Base-by-base conservation (phyloP, 37 sponge, comb jelly and placozoan genomes). In the Petrosia ficiformis region DNA sequence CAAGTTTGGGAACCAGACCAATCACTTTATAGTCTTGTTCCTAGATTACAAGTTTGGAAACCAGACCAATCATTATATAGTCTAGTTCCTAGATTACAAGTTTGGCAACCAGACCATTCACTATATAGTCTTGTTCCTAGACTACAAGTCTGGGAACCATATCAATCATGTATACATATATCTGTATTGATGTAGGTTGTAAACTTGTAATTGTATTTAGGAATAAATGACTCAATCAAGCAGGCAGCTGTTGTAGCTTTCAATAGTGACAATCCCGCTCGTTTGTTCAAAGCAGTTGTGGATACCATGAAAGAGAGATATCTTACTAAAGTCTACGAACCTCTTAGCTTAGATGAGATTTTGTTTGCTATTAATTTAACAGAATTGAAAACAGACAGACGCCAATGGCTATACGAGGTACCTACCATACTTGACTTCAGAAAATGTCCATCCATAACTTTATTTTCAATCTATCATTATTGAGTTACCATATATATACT, bases 281-380 rank as follows among this genome's bases (percentile, higher is more conserved):
- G 87, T 5, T 16, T 81, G 28, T 78, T 87, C 34, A 87, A 87
- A 35, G 65, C 82, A 0, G 73, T 87, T 28, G 64, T 87, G 57
- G 87, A 87, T 42, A 71, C 72, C 58, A 61, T 87, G 87, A 76
- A 75, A 25, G 38, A 36, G 28, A 48, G 85, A 39, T 81, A 90
- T 77, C 10, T 57, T n/a, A 30, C 0, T 24, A 81, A 77, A 58
- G 57, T 65, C 34, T 90, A 81, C 64, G 57, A 70, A n/a, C 70
- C 60, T 16, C 43, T 77, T 25, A 28, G 73, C 32, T 34, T 80
- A 44, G 86, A 90, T 8, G 78, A 77, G 34, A 84, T 90, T 3
- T 72, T 84, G 28, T 0, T 37, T 3, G 56, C 33, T 8, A 42
- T 90, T 2, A 68, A 58, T 1, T 70, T 64, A 11, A 59, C 48